Evolutionary conservation across 2,888 invertebrate genomes (phyloP).

Genomic region (Leucophenga maculata): DNA sequence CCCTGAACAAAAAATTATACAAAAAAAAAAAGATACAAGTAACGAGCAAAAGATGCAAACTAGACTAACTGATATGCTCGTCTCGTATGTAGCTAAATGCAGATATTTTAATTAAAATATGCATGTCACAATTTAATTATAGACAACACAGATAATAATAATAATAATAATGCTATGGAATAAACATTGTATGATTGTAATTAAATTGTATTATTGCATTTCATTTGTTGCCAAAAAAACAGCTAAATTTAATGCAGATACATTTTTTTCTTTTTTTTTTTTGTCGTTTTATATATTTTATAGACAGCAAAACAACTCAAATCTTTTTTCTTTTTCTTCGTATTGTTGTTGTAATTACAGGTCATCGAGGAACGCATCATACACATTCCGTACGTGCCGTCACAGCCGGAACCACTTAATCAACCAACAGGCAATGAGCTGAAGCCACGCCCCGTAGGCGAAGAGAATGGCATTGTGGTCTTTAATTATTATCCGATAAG

Average conservation of each 20-base stretch:
- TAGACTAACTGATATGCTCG: neutral
- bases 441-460: conserved; percentile 88
- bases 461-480: conserved; percentile 87
- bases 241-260: neutral
- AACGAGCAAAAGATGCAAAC: too few species aligned
- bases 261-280: neutral
- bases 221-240: too few species aligned
- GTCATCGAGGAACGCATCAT: conserved; percentile 86
- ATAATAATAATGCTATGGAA: neutral
- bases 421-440: conserved; percentile 83
- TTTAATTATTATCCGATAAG: conserved; percentile 90
- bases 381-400: conserved; percentile 83
- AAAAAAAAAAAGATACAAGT: too few species aligned
- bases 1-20: too few species aligned
- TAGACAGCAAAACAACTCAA: neutral
- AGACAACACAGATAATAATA: neutral
- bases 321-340: neutral
- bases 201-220: neutral
- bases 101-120: conserved; percentile 2
- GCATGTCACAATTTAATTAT: conserved; percentile 7
- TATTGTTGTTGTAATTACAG: conserved; percentile 70
- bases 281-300: neutral
- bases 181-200: neutral
- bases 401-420: conserved; percentile 87
- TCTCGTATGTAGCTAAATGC: neutral